These are phyloP conservation scores for Anoura caudifer DNA, from an alignment of 2,113 vertebrate species.

Conservation along the genomic window DNA sequence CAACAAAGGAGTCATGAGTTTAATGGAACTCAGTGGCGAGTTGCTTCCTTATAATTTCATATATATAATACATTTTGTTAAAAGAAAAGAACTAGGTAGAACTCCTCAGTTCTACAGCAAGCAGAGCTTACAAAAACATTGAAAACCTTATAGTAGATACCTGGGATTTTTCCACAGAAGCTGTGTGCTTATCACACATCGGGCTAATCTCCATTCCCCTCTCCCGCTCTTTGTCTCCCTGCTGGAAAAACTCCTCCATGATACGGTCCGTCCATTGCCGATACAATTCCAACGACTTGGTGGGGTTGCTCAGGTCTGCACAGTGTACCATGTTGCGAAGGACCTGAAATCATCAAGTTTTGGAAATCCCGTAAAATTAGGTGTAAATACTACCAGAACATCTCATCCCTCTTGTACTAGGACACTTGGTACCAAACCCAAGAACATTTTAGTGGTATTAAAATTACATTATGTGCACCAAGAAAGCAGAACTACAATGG, in stretches of 20 bases:
- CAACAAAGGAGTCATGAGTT: neutral
- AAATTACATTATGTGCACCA: neutral
- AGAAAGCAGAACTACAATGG: neutral
- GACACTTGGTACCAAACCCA: constrained; percentile 30
- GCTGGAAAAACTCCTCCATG: constrained; percentile 99
- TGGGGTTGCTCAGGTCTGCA: constrained; percentile 97
- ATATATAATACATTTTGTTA: no score
- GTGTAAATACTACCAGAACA: neutral
- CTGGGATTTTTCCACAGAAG: constrained; percentile 98
- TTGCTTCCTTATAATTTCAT: neutral
- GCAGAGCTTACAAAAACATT: neutral
- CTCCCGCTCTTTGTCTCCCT: constrained; percentile 96
- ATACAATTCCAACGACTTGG: constrained; percentile 96
- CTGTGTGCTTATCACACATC: constrained; percentile 98
- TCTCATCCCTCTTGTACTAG: constrained; percentile 8
- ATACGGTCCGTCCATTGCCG: constrained; percentile 98
- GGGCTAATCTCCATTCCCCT: constrained; percentile 98
- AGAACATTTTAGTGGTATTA: constrained; percentile 46
- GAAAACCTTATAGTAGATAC: constrained; percentile 73
- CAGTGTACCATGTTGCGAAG: constrained; percentile 99
- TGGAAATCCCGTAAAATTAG: constrained; percentile 51
- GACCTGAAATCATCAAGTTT: constrained; percentile 83
- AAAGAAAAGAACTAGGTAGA: neutral
- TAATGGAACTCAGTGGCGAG: neutral
- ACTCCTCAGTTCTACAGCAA: neutral